phyloP scores from a whole-genome alignment of 1,140 invertebrate genomes.

The Lasioglossum albipes region DNA sequence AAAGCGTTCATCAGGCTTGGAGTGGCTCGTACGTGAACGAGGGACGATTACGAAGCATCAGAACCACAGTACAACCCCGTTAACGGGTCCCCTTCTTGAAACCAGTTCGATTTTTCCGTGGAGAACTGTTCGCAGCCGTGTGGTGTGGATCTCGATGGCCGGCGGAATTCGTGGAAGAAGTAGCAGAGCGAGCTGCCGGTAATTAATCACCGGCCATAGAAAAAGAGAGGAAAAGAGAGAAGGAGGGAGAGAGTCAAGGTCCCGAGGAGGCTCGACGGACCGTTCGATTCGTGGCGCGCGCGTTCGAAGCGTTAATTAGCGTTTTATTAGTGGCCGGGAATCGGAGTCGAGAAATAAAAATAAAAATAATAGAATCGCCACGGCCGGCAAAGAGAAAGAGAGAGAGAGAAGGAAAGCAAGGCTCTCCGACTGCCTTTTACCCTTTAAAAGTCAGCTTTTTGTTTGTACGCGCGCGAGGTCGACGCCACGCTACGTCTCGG shows the following conservation, averaged over 20 bases:
- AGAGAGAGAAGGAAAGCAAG: no score
- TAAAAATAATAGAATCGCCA: background rate
- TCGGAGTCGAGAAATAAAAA: constrained; percentile 21
- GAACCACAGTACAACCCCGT: no score
- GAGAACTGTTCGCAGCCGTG: no score
- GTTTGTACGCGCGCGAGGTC: background rate
- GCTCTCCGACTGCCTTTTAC: constrained; percentile 10
- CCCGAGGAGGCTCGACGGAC: constrained; percentile 7
- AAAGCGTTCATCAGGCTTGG: no score
- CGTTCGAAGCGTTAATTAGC: constrained; percentile 61
- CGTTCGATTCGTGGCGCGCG: constrained; percentile 15
- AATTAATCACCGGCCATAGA: constrained; percentile 58
- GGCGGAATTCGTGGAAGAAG: constrained; percentile 24
- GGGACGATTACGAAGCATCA: no score
- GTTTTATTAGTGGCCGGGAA: constrained; percentile 63
- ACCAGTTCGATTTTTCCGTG: constrained; percentile 17
- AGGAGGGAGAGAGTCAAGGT: constrained; percentile 38
- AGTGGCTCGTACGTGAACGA: no score
- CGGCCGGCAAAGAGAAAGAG: no score
- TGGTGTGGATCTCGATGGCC: background rate
- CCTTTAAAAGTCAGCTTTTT: constrained; percentile 1
- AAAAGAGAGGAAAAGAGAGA: no score
- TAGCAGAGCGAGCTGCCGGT: constrained; percentile 23
- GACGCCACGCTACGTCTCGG: background rate
- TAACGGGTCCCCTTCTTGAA: background rate